Evolutionary conservation across 1,140 invertebrate species (phyloP).

Genomic region (Scaptomyza graminum): DNA sequence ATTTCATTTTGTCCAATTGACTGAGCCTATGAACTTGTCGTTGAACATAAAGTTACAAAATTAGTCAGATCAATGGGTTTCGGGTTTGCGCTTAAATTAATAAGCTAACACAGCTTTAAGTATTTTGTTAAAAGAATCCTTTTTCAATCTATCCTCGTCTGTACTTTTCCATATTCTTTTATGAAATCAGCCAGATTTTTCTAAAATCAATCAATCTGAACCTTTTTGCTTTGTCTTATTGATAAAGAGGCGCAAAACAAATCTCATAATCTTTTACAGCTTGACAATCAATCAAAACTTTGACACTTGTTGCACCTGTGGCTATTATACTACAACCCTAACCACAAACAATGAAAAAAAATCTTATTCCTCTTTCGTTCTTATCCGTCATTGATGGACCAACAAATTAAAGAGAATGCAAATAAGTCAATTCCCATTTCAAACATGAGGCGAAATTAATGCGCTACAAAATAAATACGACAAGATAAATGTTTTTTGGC

Average conservation of each 20-base stretch:
- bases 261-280: conserved; percentile 57
- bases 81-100: not conserved
- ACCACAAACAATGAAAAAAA: not conserved
- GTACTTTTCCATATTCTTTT: not conserved
- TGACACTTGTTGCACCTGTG: conserved; percentile 72
- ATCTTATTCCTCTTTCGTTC: not conserved
- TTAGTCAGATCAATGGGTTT: not conserved
- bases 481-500: conserved; percentile 74
- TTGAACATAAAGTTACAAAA: not conserved
- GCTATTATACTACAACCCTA: conserved; percentile 24
- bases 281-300: conserved; percentile 69
- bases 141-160: not conserved
- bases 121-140: not conserved
- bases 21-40: not conserved
- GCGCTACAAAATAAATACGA: conserved; percentile 77
- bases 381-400: conserved; percentile 50
- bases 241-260: conserved; percentile 34
- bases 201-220: conserved; percentile 22
- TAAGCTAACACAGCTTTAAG: not conserved
- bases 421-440: conserved; percentile 75
- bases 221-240: conserved; percentile 3
- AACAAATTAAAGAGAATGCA: conserved; percentile 76
- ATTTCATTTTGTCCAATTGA: conserved; percentile 18
- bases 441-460: conserved; percentile 76
- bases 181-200: conserved; percentile 8